Base-by-base conservation (phyloP, 1,140 invertebrate species). In the Hycleus phaleratus region DNA sequence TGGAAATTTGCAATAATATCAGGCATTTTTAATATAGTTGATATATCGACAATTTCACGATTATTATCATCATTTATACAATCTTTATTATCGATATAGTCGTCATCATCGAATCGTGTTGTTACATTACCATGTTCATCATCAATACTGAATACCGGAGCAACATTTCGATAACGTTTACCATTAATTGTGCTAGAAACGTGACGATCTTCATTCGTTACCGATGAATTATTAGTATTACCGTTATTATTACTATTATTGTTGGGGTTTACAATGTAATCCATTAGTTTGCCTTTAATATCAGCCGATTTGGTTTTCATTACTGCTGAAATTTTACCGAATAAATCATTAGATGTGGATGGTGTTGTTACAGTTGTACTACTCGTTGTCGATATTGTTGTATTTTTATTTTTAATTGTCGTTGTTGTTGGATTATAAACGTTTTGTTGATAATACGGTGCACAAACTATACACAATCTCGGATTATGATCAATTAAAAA, bases 71-170 rank as follows among this genome's bases (percentile, higher is more conserved):
- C 32, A 32, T 32, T 32, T 32, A 32, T 5, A 32, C 32, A 32
- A 32, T 32, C 32, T 5, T 32, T 32, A 32, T 32, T 7, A 32
- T 32, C 32, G 1, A 32, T 4, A 32, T 5, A 32, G 7, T 7
- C 32, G 7, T 32, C 32, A 32, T 32, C 7, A 32, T 32, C 32
- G 0, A 7, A 5, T 5, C 32, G 32, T 32, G 32, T 32, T 7
- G 77, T 67, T 24, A 73, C 71, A 55, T 81, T 81, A 72, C 93
- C 91, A 65, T 91, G 85, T 68, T 95, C 92, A 71, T 96, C 93
- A 67, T 93, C 92, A 67, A 98, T 95, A 72, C 91, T 93, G 71
- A 98, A 98, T 0, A 97, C 90, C 26, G 93, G 91, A 0, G 88
- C 88, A 56, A 91, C 86, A 74, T 93, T 93, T 68, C 91, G 82